Conservation (phyloP, 2,113 vertebrate genomes). For the Bombycilla garrulus region DNA sequence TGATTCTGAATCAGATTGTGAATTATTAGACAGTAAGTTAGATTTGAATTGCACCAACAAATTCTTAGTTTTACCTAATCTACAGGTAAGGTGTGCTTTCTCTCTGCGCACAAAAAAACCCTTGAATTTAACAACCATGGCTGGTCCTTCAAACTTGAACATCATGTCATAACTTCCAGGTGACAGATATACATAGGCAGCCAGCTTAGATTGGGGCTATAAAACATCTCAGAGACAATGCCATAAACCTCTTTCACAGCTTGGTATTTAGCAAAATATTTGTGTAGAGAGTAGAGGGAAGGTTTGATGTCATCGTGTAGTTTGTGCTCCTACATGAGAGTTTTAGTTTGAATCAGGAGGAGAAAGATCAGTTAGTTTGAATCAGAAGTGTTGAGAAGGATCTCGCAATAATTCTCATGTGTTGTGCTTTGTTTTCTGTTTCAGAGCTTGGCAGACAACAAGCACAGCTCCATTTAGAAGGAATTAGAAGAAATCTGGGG, state of each 20-base stretch:
- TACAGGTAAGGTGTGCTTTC: background rate
- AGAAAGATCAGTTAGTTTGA: background rate
- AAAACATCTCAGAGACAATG: background rate
- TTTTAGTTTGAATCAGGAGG: background rate
- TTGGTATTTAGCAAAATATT: background rate
- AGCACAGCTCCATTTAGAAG: background rate
- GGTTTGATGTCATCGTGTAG: background rate
- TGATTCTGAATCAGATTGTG: background rate
- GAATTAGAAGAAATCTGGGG: background rate
- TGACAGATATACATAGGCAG: background rate
- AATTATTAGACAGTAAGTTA: background rate
- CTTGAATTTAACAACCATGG: background rate
- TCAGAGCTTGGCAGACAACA: background rate
- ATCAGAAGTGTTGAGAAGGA: background rate
- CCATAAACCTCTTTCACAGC: background rate
- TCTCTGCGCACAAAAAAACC: background rate
- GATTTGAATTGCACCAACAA: background rate
- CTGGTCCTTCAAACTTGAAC: background rate
- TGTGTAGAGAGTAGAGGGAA: background rate
- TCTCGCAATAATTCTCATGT: background rate
- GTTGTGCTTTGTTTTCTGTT: rapidly evolving
- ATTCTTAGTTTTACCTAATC: background rate
- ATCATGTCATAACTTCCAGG: background rate
- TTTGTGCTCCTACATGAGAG: background rate
- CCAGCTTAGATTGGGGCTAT: background rate